Percentiles rank a stretch among this genome's conserved stretches.
These are phyloP conservation scores for Pogonocherus hispidulus DNA, from an alignment of 2,888 invertebrate genomes.

Conservation along the genomic window DNA sequence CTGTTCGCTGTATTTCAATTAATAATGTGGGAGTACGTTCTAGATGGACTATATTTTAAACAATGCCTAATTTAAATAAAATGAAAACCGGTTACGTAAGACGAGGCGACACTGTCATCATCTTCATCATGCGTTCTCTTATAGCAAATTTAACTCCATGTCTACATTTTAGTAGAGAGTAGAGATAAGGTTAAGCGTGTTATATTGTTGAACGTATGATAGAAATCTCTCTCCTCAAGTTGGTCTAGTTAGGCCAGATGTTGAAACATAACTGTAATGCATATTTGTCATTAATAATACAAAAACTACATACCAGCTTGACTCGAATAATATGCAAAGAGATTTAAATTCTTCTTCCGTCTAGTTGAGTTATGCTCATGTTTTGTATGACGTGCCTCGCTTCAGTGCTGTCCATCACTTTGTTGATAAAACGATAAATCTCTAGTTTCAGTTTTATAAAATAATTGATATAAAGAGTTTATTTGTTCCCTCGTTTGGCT, in stretches of 20 bases:
- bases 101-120: neutral
- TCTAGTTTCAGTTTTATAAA: neutral
- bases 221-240: slow-evolving; percentile 8
- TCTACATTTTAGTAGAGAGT: slow-evolving; percentile 20
- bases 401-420: neutral
- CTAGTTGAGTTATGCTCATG: neutral
- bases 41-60: neutral
- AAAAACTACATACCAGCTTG: slow-evolving; percentile 6
- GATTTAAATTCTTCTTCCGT: slow-evolving; percentile 6
- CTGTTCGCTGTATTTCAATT: neutral
- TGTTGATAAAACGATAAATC: neutral
- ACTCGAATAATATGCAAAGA: neutral
- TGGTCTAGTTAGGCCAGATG: slow-evolving; percentile 6
- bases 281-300: neutral
- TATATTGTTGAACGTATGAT: slow-evolving; percentile 6
- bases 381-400: neutral
- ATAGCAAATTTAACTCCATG: slow-evolving; percentile 1
- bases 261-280: slow-evolving; percentile 1
- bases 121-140: neutral
- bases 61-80: neutral
- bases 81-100: slow-evolving; percentile 1
- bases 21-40: neutral
- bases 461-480: neutral
- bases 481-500: neutral
- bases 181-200: slow-evolving; percentile 7